Base-by-base conservation (phyloP, 2,888 invertebrate species). In the Ornithoptera priamus region DNA sequence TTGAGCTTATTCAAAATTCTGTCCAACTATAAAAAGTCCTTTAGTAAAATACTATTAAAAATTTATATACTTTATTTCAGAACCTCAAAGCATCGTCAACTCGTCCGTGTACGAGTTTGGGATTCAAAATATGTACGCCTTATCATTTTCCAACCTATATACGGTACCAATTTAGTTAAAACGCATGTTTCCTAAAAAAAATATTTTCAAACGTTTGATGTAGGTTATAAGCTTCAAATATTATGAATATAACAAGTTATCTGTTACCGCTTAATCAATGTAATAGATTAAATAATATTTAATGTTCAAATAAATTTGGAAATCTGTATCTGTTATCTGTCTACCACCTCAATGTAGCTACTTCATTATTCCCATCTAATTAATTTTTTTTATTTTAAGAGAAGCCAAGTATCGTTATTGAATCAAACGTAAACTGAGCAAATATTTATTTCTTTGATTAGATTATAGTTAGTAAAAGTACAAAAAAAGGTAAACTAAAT, bases 111-210 rank as follows among this genome's bases (percentile, higher is more conserved):
- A 61, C 50, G 22, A 64, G 59, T 20, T 50, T 24, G 63, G 46
- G 58, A 68, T 59, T 62, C 65, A 72, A 62, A 71, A 70, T 60
- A 61, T 69, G 65, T 69, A 65, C 68, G 72, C 70, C 73, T 73
- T 72, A 67, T 68, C 46, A 68, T 72, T 73, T 72, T 64, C 60
- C 20, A 60, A 60, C 60, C 36, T 18, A 64, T 64, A 30, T 36
- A 56, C 24, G 50, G 59, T 64, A 68, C 63, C 68, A 64, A 61
- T 69, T 69, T 53, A 53, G 65, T 65, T 65, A 69, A 61, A 7
- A 24, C 22, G 46, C 18, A 50, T n/a, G 61, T 62, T 30, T 64
- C 36, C 53, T 64, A 64, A 58, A 24, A 17, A 62, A 61, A 68
- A 57, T 64, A 56, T 65, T 65, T 69, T 65, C 30, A 53, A 69